Percentiles rank a stretch among this genome's conserved stretches.
Conservation (phyloP, 2,888 invertebrate species). For the Cheilosia impressa region DNA sequence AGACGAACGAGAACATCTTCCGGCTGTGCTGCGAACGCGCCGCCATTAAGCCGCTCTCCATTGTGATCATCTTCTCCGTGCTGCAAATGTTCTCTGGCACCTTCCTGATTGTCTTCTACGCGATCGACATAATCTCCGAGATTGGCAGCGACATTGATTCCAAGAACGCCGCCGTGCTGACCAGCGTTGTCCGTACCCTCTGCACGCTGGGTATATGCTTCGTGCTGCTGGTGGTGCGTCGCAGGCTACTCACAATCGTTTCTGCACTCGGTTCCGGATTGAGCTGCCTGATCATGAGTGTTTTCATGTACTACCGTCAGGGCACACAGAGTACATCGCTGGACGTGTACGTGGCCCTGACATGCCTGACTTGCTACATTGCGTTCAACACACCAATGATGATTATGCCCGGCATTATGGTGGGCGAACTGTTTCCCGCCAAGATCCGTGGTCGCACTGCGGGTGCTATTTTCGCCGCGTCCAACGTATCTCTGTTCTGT, state of each 20-base stretch:
- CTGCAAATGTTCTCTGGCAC: slow-evolving; percentile 90
- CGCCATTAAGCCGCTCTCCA: slow-evolving; percentile 89
- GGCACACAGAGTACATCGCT: slow-evolving; percentile 78
- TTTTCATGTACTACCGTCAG: slow-evolving; percentile 83
- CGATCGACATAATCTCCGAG: slow-evolving; percentile 88
- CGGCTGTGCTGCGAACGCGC: slow-evolving; percentile 85
- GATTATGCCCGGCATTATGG: slow-evolving; percentile 90
- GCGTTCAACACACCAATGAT: slow-evolving; percentile 90
- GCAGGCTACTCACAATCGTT: slow-evolving; percentile 87
- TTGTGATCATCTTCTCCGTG: slow-evolving; percentile 89
- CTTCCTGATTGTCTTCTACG: slow-evolving; percentile 91
- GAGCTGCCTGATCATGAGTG: slow-evolving; percentile 86
- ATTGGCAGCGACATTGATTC: slow-evolving; percentile 84
- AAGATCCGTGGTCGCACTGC: slow-evolving; percentile 90
- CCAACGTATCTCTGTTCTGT: slow-evolving; percentile 88
- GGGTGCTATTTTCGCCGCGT: slow-evolving; percentile 89
- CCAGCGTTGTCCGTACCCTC: slow-evolving; percentile 87
- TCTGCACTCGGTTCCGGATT: slow-evolving; percentile 88
- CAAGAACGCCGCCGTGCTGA: slow-evolving; percentile 88
- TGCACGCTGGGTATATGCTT: slow-evolving; percentile 88
- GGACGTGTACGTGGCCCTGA: slow-evolving; percentile 79
- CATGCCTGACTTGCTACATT: slow-evolving; percentile 88
- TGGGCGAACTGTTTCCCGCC: slow-evolving; percentile 90
- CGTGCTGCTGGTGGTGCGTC: slow-evolving; percentile 86
- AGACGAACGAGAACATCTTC: slow-evolving; percentile 84